Conservation (phyloP, 2,888 invertebrate species). For the Siphlonurus alternatus region DNA sequence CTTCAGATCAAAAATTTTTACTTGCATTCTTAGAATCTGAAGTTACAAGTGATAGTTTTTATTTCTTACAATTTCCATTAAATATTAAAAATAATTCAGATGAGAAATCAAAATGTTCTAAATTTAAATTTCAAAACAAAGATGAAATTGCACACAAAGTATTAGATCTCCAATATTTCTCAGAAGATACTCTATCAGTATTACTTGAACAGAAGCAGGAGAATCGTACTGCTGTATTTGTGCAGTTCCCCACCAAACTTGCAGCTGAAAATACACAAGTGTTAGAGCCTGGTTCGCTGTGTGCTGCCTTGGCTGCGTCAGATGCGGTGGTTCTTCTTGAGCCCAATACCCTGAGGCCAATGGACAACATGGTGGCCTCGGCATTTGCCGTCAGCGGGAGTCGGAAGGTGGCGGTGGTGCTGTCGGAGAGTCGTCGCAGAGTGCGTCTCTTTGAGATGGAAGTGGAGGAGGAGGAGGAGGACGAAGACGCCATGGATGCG, state of each 20-base stretch:
- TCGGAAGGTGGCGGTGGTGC: constrained; percentile 65
- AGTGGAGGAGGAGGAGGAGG: constrained; percentile 80
- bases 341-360: constrained; percentile 27
- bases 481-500: constrained; percentile 40
- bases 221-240: constrained; percentile 30
- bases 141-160: constrained; percentile 23
- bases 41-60: neutral
- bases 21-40: neutral
- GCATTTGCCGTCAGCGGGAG: constrained; percentile 72
- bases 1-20: neutral
- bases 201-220: constrained; percentile 38
- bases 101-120: neutral
- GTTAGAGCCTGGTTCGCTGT: constrained; percentile 15
- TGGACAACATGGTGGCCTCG: constrained; percentile 49
- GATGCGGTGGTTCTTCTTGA: constrained; percentile 13
- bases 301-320: constrained; percentile 20
- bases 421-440: constrained; percentile 61
- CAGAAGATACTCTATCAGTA: constrained; percentile 50
- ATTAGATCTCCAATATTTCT: constrained; percentile 61
- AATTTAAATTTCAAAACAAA: neutral
- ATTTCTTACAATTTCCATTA: neutral
- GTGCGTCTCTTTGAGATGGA: constrained; percentile 85
- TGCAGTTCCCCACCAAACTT: constrained; percentile 32
- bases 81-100: neutral
- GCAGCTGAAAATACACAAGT: constrained; percentile 26